phyloP scores from a whole-genome alignment of 2,113 vertebrate species.

The Anhinga rufa region DNA sequence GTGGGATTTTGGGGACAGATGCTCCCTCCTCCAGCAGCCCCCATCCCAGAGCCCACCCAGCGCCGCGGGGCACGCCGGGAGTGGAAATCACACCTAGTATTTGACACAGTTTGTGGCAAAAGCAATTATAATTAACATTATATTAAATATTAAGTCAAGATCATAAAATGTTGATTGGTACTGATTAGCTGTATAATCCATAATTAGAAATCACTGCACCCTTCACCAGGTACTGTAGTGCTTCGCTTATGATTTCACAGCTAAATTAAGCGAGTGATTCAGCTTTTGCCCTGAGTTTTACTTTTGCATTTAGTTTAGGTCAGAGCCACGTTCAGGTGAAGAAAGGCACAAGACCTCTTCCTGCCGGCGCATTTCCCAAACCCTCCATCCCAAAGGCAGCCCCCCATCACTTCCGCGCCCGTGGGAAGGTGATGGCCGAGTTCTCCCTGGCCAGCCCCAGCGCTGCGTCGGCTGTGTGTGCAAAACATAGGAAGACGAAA shows the following conservation, averaged over 20 bases:
- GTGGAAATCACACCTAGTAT: not conserved
- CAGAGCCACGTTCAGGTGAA: not conserved
- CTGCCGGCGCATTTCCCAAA: not conserved
- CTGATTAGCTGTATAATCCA: slow-evolving; percentile 68
- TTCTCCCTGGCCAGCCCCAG: not conserved
- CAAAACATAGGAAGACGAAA: not conserved
- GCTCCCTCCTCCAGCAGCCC: not conserved
- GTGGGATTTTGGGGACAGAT: not conserved
- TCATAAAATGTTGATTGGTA: slow-evolving; percentile 67
- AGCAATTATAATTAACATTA: slow-evolving; percentile 70
- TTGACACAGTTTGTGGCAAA: slow-evolving; percentile 57
- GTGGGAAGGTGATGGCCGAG: accelerated
- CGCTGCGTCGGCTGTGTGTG: accelerated
- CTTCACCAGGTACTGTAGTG: slow-evolving; percentile 55
- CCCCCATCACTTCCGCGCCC: not conserved
- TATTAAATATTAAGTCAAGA: slow-evolving; percentile 73
- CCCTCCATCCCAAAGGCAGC: not conserved
- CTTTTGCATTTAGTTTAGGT: slow-evolving; percentile 18
- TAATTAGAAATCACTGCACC: slow-evolving; percentile 66
- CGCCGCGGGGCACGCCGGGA: accelerated
- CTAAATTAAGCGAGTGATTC: slow-evolving; percentile 12
- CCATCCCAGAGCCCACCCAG: not conserved
- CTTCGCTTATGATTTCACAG: not conserved
- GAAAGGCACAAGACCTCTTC: not conserved
- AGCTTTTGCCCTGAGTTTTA: slow-evolving; percentile 28